Conservation (phyloP, 2,113 vertebrate genomes). For the Psilopogon haemacephalus region DNA sequence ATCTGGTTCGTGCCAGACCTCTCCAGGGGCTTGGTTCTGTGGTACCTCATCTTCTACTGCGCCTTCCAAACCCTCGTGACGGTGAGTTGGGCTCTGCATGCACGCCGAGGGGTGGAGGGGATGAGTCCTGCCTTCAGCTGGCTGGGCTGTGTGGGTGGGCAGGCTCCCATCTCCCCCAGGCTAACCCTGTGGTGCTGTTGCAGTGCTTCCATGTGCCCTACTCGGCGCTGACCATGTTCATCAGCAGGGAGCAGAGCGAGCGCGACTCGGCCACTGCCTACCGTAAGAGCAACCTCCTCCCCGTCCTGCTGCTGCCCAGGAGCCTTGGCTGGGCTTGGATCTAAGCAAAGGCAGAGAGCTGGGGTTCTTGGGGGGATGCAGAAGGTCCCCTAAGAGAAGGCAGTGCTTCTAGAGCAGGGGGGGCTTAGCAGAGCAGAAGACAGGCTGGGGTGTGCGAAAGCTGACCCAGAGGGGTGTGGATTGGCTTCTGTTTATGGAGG, state of each 20-base stretch:
- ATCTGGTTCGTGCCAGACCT: slow-evolving; percentile 93
- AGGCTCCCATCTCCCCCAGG: neutral
- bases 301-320: neutral
- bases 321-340: too few relatives aligned
- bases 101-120: neutral
- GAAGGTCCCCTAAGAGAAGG: too few relatives aligned
- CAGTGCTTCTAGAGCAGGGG: too few relatives aligned
- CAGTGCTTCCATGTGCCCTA: slow-evolving; percentile 98
- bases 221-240: slow-evolving; percentile 97
- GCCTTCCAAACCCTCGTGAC: slow-evolving; percentile 94
- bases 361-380: too few relatives aligned
- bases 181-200: neutral
- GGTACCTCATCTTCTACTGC: slow-evolving; percentile 95
- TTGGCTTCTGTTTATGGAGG: too few relatives aligned
- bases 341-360: too few relatives aligned
- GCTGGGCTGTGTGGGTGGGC: neutral
- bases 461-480: too few relatives aligned
- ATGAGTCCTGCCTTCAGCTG: neutral
- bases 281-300: slow-evolving; percentile 76
- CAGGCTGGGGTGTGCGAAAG: too few relatives aligned
- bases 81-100: slow-evolving; percentile 73
- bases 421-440: too few relatives aligned
- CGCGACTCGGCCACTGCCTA: slow-evolving; percentile 94
- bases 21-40: slow-evolving; percentile 81
- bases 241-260: slow-evolving; percentile 92